Conservation (phyloP, 2,113 vertebrate genomes). For the Zingel zingel region DNA sequence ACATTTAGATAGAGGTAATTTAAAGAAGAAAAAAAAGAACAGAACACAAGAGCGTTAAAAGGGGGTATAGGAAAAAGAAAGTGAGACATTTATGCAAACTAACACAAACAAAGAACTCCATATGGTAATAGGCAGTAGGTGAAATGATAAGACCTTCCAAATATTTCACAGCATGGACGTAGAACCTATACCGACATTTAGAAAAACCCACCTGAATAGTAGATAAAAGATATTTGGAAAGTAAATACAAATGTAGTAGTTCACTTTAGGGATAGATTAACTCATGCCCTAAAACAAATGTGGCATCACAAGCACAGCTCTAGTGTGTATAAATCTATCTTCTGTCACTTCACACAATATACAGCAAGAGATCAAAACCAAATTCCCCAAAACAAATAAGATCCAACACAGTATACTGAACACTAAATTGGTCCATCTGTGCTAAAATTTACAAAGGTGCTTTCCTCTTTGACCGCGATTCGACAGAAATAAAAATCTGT, state of each 20-base stretch:
- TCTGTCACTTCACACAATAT: conserved; percentile 63
- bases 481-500: conserved; percentile 50
- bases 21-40: background rate
- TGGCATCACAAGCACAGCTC: conserved; percentile 55
- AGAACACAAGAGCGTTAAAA: conserved; percentile 13
- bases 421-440: conserved; percentile 62
- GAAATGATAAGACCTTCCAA: conserved; percentile 16
- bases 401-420: conserved; percentile 60
- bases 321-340: conserved; percentile 52
- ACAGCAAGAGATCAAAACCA: conserved; percentile 40
- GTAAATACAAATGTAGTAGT: conserved; percentile 27
- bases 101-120: conserved; percentile 25
- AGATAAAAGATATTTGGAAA: conserved; percentile 44
- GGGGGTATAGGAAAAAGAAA: background rate
- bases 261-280: conserved; percentile 37
- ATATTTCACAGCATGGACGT: conserved; percentile 50
- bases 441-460: conserved; percentile 72
- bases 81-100: conserved; percentile 2
- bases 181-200: conserved; percentile 40
- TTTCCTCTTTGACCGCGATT: conserved; percentile 38
- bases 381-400: conserved; percentile 27
- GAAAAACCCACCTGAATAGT: conserved; percentile 58
- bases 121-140: conserved; percentile 10
- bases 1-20: conserved; percentile 4
- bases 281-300: conserved; percentile 32